phyloP scores from a whole-genome alignment of 2,113 vertebrate species.

The Laterallus jamaicensis region DNA sequence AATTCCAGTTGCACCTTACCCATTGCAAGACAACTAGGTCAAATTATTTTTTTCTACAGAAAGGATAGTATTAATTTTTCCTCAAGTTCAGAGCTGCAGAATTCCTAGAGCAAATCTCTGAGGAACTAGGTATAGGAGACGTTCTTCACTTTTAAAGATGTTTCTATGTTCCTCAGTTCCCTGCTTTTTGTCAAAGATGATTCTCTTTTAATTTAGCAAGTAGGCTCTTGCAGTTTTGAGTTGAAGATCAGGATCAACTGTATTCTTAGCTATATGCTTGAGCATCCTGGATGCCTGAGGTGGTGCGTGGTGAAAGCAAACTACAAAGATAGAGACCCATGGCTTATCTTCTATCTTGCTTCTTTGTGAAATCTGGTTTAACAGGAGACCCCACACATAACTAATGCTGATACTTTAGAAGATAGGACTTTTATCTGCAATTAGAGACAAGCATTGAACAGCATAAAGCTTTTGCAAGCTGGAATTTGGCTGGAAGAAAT shows the following conservation, averaged over 20 bases:
- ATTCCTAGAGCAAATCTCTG: neutral
- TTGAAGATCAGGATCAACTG: neutral
- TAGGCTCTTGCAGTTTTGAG: neutral
- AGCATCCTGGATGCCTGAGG: neutral
- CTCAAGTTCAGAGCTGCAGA: neutral
- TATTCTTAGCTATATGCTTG: neutral
- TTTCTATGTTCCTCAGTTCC: neutral
- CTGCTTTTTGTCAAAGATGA: neutral
- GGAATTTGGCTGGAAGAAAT: slow-evolving; percentile 45
- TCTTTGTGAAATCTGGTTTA: neutral
- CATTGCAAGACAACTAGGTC: neutral
- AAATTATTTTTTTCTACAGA: neutral
- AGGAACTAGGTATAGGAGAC: neutral
- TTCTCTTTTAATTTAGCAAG: neutral
- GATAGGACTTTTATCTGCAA: slow-evolving; percentile 18
- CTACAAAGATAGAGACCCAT: neutral
- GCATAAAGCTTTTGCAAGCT: neutral
- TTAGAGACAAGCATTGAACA: neutral
- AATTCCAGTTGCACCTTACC: neutral
- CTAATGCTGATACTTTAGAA: neutral
- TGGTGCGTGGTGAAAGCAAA: neutral
- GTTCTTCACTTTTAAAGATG: neutral
- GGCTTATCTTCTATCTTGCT: neutral
- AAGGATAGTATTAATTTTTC: neutral
- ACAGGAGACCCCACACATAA: neutral